Evolutionary conservation across 2,888 invertebrate genomes (phyloP).

Genomic region (Spilosoma lubricipeda): DNA sequence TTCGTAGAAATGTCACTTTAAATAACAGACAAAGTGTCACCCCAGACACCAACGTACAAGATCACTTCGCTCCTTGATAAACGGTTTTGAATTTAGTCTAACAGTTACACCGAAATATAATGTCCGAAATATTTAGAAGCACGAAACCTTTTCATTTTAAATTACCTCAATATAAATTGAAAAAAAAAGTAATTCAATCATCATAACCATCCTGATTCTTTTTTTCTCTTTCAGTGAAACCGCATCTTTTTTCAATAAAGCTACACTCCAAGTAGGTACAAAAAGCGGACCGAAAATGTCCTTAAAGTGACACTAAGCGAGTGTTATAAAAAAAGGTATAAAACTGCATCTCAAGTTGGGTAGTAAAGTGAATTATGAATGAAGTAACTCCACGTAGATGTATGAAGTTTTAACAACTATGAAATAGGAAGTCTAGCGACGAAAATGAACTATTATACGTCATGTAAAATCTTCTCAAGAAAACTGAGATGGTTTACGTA

Average conservation of each 20-base stretch:
- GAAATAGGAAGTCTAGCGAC: background rate
- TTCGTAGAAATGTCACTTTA: background rate
- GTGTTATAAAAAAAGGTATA: constrained; percentile 29
- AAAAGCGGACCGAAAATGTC: constrained; percentile 23
- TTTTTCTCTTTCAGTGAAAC: background rate
- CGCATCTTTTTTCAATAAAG: background rate
- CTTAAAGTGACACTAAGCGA: constrained; percentile 29
- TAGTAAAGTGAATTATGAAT: constrained; percentile 37
- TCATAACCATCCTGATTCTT: background rate
- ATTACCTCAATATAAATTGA: background rate
- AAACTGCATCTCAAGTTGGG: constrained; percentile 34
- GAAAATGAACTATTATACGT: background rate
- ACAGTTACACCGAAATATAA: too few relatives aligned
- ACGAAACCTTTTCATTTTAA: background rate
- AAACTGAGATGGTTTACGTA: background rate
- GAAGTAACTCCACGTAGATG: constrained; percentile 14
- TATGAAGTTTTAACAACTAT: constrained; percentile 7
- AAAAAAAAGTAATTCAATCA: too few relatives aligned
- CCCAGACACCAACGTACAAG: background rate
- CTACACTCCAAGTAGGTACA: background rate
- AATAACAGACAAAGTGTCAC: background rate
- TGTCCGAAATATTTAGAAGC: too few relatives aligned
- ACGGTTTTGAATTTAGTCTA: background rate
- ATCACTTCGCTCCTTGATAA: background rate
- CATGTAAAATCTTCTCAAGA: background rate